These are phyloP conservation scores for Andrena flavipes DNA, from an alignment of 2,888 invertebrate species.

Conservation along the genomic window DNA sequence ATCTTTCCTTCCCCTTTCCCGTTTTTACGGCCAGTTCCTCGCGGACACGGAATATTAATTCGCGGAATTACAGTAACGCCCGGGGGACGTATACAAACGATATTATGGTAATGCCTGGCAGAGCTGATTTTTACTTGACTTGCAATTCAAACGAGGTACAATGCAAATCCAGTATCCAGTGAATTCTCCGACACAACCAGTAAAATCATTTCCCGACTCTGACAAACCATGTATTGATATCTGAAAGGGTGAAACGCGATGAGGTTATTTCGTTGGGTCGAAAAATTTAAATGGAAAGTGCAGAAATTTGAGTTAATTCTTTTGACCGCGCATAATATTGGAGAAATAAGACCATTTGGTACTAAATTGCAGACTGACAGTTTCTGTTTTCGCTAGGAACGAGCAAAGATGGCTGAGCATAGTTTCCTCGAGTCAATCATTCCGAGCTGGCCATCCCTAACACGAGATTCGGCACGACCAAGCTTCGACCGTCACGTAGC, in stretches of 20 bases:
- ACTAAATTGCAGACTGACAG: too few relatives aligned
- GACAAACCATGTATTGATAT: neutral
- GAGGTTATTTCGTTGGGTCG: neutral
- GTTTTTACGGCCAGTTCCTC: slow-evolving; percentile 1
- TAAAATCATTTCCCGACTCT: neutral
- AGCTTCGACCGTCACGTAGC: slow-evolving; percentile 49
- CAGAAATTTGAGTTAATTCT: neutral
- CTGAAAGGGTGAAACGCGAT: neutral
- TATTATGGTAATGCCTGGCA: slow-evolving; percentile 31
- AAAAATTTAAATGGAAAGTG: neutral
- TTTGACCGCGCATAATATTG: neutral
- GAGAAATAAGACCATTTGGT: neutral
- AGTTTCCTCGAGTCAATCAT: slow-evolving; percentile 20
- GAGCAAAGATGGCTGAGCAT: slow-evolving; percentile 8
- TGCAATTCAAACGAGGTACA: slow-evolving; percentile 41
- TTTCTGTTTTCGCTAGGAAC: neutral
- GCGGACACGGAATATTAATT: slow-evolving; percentile 33
- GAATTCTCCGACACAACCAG: neutral
- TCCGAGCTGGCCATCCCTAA: slow-evolving; percentile 17
- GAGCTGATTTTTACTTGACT: slow-evolving; percentile 43
- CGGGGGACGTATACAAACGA: slow-evolving; percentile 26
- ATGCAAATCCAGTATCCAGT: slow-evolving; percentile 13
- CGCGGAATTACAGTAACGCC: slow-evolving; percentile 26
- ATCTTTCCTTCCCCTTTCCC: neutral
- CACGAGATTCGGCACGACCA: slow-evolving; percentile 42